Percentiles rank a stretch among this genome's conserved stretches.
phyloP scores from a whole-genome alignment of 2,113 vertebrate genomes.

The Macaca mulatta region DNA sequence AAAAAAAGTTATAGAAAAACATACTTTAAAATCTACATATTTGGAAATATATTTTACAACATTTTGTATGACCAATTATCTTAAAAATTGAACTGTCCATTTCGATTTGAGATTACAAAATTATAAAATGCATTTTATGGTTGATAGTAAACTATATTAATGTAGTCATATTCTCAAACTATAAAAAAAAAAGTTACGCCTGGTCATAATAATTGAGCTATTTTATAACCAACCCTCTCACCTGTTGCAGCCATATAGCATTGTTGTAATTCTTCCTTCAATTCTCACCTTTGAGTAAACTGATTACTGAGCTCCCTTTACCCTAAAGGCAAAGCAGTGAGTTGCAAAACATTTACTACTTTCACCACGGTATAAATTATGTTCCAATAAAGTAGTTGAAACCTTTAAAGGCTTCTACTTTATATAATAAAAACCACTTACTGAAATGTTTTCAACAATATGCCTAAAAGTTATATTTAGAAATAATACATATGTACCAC shows the following conservation, averaged over 20 bases:
- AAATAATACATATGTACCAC: slow-evolving; percentile 72
- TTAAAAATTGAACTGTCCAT: not conserved
- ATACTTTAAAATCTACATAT: not conserved
- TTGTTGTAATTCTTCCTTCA: slow-evolving; percentile 80
- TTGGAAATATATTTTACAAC: not conserved
- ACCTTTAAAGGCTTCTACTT: slow-evolving; percentile 79
- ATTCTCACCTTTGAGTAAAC: slow-evolving; percentile 80
- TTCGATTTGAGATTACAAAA: slow-evolving; percentile 64
- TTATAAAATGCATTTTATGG: slow-evolving; percentile 58
- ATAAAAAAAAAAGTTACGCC: slow-evolving; percentile 75
- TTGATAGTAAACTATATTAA: slow-evolving; percentile 65
- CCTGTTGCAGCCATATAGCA: slow-evolving; percentile 74
- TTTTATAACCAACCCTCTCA: slow-evolving; percentile 72
- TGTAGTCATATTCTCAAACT: slow-evolving; percentile 63
- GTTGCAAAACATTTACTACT: slow-evolving; percentile 80
- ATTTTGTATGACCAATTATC: not conserved
- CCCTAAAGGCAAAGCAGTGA: slow-evolving; percentile 80
- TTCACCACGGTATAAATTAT: slow-evolving; percentile 78
- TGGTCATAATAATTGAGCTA: slow-evolving; percentile 76
- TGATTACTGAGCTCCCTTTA: slow-evolving; percentile 80
- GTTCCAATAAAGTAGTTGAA: slow-evolving; percentile 80
- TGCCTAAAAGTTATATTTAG: slow-evolving; percentile 71
- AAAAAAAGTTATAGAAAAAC: slow-evolving; percentile 35
- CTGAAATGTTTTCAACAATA: slow-evolving; percentile 81
- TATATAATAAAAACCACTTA: slow-evolving; percentile 70